A percentile compares a stretch with the other conserved stretches of the same genome.
Evolutionary conservation across 2,888 invertebrate species (phyloP).

Genomic region (Lacanobia oleracea): DNA sequence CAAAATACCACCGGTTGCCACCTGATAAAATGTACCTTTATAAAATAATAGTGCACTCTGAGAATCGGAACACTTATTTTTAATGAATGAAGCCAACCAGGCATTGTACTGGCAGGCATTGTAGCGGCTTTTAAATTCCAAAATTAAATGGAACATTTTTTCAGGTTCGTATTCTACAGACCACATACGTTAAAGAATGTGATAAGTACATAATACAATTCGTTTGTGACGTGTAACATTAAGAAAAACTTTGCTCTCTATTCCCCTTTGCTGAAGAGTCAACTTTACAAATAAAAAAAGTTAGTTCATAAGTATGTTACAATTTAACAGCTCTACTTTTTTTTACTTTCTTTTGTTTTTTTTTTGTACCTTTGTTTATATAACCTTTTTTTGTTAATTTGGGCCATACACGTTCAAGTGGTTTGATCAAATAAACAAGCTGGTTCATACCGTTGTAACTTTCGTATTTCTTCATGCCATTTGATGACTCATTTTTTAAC

Average conservation of each 20-base stretch:
- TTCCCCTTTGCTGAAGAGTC: conserved; percentile 4
- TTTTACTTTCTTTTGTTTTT: neutral
- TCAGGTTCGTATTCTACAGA: neutral
- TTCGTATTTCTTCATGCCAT: no score
- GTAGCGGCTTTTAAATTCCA: neutral
- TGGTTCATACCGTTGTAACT: no score
- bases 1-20: neutral
- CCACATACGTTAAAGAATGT: neutral
- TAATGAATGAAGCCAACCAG: neutral
- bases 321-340: neutral
- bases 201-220: neutral
- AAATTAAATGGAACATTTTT: conserved; percentile 7
- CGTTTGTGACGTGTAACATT: neutral
- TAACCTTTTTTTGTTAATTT: neutral
- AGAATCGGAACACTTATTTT: conserved; percentile 8
- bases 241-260: conserved; percentile 2
- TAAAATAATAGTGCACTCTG: neutral
- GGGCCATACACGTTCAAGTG: no score
- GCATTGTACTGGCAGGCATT: conserved; percentile 5
- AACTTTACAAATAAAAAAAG: neutral
- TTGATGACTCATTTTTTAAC: no score
- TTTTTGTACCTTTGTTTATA: neutral
- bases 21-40: conserved; percentile 11
- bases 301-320: neutral
- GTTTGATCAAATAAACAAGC: no score